phyloP scores from a whole-genome alignment of 2,888 invertebrate genomes.

The Rhagophthalmus giganteus region DNA sequence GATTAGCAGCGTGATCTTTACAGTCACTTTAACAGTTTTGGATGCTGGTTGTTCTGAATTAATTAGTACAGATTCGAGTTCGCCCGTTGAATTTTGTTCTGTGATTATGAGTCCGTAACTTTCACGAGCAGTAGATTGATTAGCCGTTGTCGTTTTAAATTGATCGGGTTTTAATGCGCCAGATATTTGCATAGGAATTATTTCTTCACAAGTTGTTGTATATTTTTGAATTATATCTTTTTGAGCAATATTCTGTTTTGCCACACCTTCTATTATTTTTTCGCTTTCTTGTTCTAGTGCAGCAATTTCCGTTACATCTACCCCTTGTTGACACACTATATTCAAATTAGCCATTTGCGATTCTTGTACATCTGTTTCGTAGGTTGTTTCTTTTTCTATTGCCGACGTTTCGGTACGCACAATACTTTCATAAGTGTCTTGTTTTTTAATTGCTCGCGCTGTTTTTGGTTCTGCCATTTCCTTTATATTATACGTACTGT shows the following conservation, averaged over 20 bases:
- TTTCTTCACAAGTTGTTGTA: constrained; percentile 55
- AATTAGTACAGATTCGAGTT: constrained; percentile 55
- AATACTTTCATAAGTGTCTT: constrained; percentile 43
- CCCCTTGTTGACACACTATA: constrained; percentile 42
- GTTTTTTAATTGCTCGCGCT: constrained; percentile 38
- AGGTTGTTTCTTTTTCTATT: constrained; percentile 45
- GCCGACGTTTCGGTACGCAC: constrained; percentile 41
- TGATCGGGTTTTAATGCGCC: constrained; percentile 35
- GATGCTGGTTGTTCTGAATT: constrained; percentile 52
- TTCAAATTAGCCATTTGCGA: constrained; percentile 26
- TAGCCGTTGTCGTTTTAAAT: constrained; percentile 43
- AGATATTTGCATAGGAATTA: constrained; percentile 41
- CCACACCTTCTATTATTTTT: constrained; percentile 53
- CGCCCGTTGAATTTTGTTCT: constrained; percentile 56
- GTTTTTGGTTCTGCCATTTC: constrained; percentile 41
- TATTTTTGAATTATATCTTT: constrained; percentile 54
- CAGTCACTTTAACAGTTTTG: constrained; percentile 53
- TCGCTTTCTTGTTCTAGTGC: constrained; percentile 49
- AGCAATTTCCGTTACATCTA: constrained; percentile 53
- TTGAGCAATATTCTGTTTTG: constrained; percentile 55
- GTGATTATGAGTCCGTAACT: constrained; percentile 58
- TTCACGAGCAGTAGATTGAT: constrained; percentile 39
- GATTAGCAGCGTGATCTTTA: constrained; percentile 51
- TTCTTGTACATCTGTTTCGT: constrained; percentile 32
- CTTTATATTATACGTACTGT: constrained; percentile 1